phyloP scores from a whole-genome alignment of 2,113 vertebrate genomes.

The Myiagra hebetior region DNA sequence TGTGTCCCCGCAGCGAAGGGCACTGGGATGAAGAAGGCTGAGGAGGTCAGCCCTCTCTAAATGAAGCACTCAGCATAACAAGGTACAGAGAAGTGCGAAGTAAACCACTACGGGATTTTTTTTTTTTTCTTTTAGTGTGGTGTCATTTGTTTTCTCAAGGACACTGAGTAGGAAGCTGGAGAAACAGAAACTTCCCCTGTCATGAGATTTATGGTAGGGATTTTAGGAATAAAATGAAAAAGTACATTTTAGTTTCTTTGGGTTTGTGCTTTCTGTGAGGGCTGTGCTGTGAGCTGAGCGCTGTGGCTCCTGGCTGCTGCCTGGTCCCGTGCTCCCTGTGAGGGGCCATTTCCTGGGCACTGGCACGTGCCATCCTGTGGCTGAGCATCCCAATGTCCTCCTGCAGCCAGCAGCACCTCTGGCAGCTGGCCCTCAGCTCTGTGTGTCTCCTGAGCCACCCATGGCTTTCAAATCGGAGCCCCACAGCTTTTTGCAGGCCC shows the following conservation, averaged over 20 bases:
- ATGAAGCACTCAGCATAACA: conserved; percentile 55
- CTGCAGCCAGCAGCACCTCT: not conserved
- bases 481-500: not conserved
- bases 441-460: fast-evolving
- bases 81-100: conserved; percentile 36
- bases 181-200: conserved; percentile 59
- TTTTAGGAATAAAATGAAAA: conserved; percentile 24
- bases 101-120: not conserved
- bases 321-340: fast-evolving
- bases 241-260: not conserved
- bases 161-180: conserved; percentile 54
- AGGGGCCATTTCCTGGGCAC: not conserved
- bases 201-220: conserved; percentile 37
- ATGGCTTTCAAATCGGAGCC: not conserved
- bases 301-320: not conserved
- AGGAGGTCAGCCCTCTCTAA: conserved; percentile 47
- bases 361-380: fast-evolving
- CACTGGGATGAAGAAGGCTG: conserved; percentile 50
- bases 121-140: not conserved
- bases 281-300: not conserved
- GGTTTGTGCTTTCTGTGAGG: not conserved
- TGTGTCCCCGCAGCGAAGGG: conserved; percentile 7
- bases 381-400: not conserved
- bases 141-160: conserved; percentile 67
- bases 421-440: not conserved